Evolutionary conservation across 92 coral and sea anemone species (phyloP), one percentile per base, ranked within the genome.

Genomic region (Palythoa grandis): DNA sequence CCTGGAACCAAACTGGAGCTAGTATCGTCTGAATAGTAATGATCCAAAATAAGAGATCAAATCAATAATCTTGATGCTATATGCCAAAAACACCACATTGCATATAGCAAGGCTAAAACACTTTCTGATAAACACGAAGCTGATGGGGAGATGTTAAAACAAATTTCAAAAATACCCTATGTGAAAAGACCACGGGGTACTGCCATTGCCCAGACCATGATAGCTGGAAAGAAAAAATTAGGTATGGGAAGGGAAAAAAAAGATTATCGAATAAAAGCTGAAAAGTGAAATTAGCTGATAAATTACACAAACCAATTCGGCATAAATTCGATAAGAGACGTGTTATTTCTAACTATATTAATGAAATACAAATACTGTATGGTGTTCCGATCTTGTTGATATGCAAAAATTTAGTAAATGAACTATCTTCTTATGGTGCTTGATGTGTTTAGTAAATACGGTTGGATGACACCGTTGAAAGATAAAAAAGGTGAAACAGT

Each of bases 401-500:
- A 85, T 84, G 89, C 91, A 85, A 75, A 1, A 57, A 0, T 88
- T 86, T 66, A 88, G 84, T 53, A 83, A 69, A 73, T 88, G 91
- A 43, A 54, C 69, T 87, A 87, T 19, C 89, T 88, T 71, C 89
- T 88, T 0, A 60, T 88, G 91, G 91, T 88, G 40, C 50, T 88
- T 52, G 90, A 87, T 35, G 90, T 87, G 11, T 87, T 87, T 60
- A 78, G 87, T 13, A 89, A 87, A 86, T 86, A 87, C 47, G 90
- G 86, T 69, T 89, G 90, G 92, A 89, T 89, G 7, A 82, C 87
- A 1, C 91, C 92, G 5, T 86, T 76, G 69, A 89, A 89, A 52
- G 89, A 89, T 57, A 89, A 89, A 76, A 89, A 89, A 29, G 92
- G 89, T 4, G 91, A 87, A 87, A 53, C 87, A 15, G 87, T 89